These are phyloP conservation scores for Eucriotettix oculatus DNA, from an alignment of 2,888 invertebrate species.

Conservation along the genomic window DNA sequence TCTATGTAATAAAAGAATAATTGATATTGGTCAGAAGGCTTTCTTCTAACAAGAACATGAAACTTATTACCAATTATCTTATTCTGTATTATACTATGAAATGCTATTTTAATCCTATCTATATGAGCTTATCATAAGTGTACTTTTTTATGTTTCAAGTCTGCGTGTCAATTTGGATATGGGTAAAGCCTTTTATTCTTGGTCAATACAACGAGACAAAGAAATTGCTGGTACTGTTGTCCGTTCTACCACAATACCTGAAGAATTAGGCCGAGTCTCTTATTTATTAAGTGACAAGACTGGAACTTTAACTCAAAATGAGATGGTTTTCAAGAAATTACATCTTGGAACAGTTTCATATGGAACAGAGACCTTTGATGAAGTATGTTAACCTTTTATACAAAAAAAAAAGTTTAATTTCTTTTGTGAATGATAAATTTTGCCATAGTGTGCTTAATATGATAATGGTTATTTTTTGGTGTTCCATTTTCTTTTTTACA, in stretches of 20 bases:
- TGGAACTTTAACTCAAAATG: slow-evolving; percentile 95
- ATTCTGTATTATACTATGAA: background rate
- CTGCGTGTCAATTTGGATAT: slow-evolving; percentile 95
- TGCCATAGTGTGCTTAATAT: too few relatives aligned
- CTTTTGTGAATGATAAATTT: slow-evolving; percentile 3
- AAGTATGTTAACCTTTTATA: slow-evolving; percentile 31
- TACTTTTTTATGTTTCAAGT: slow-evolving; percentile 31
- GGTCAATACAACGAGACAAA: slow-evolving; percentile 87
- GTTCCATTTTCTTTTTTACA: too few relatives aligned
- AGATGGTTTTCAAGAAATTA: slow-evolving; percentile 91
- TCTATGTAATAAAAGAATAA: too few relatives aligned
- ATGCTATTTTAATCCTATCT: background rate
- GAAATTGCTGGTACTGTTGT: slow-evolving; percentile 89
- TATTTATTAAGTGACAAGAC: slow-evolving; percentile 98
- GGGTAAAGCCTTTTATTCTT: slow-evolving; percentile 96
- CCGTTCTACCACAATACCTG: slow-evolving; percentile 94
- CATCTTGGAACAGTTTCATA: slow-evolving; percentile 89
- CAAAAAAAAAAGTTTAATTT: background rate
- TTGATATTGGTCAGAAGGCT: too few relatives aligned
- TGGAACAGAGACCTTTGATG: slow-evolving; percentile 70
- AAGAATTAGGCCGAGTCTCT: slow-evolving; percentile 90
- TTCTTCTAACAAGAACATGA: too few relatives aligned
- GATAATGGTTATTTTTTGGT: too few relatives aligned
- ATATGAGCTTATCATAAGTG: background rate
- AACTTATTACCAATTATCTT: slow-evolving; percentile 1